Percentiles rank a stretch among this genome's conserved stretches.
Evolutionary conservation across 23 tunicate species (phyloP).

Genomic region (Clavelina lepadiformis): DNA sequence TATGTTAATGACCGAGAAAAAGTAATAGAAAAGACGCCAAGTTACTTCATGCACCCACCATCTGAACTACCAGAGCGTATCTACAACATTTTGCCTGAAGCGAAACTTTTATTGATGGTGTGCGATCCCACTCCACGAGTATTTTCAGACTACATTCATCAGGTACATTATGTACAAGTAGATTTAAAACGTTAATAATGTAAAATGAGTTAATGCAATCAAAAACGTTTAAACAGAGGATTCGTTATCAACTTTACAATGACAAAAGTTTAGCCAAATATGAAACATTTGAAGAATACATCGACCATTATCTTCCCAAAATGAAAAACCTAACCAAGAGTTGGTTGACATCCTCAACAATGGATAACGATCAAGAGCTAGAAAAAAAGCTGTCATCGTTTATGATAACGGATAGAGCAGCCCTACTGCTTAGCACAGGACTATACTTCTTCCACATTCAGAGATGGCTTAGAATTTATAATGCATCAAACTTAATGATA

Average conservation of each 20-base stretch:
- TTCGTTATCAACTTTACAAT: too few relatives aligned
- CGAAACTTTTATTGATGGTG: constrained; percentile 31
- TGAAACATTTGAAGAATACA: constrained; percentile 3
- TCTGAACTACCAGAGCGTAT: constrained; percentile 7
- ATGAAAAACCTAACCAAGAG: neutral
- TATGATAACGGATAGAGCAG: constrained; percentile 1
- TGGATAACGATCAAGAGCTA: neutral
- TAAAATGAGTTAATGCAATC: too few relatives aligned
- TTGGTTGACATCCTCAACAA: neutral
- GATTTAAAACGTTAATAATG: too few relatives aligned
- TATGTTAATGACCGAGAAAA: constrained; percentile 7
- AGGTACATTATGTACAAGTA: constrained; percentile 24
- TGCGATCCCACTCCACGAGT: constrained; percentile 58
- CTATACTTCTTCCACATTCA: constrained; percentile 2
- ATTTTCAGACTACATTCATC: constrained; percentile 46
- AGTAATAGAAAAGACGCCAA: constrained; percentile 52
- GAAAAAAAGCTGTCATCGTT: neutral
- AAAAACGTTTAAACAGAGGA: too few relatives aligned
- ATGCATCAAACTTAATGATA: constrained; percentile 6
- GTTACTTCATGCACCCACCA: constrained; percentile 24
- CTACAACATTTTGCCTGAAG: constrained; percentile 25
- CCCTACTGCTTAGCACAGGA: constrained; percentile 6
- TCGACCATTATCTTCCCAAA: constrained; percentile 14
- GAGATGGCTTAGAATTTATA: constrained; percentile 8
- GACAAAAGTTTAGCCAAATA: too few relatives aligned